Conservation (phyloP, 1,140 invertebrate species). For the Ganaspis sp. region DNA sequence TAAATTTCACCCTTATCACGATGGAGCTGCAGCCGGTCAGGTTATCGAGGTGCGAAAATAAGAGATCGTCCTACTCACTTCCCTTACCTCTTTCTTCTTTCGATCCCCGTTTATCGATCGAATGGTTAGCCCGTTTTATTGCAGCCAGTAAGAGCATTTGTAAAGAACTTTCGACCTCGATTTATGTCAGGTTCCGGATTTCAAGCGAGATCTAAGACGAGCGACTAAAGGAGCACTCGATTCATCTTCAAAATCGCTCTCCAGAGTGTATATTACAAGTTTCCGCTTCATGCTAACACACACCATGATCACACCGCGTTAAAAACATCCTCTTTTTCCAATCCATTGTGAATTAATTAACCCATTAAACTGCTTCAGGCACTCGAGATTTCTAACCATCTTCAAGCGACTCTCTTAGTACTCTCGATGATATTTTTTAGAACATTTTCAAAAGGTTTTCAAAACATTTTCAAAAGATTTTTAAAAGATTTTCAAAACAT, state of each 20-base stretch:
- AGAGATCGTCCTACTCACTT: constrained; percentile 52
- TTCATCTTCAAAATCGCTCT: constrained; percentile 19
- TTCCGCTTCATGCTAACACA: neutral
- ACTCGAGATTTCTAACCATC: neutral
- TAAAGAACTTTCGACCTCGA: constrained; percentile 28
- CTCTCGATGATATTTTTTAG: too few relatives aligned
- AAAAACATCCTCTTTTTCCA: neutral
- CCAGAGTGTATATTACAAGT: neutral
- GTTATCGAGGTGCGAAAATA: constrained; percentile 63
- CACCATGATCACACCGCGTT: neutral
- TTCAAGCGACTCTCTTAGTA: too few relatives aligned
- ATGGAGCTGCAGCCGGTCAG: constrained; percentile 52
- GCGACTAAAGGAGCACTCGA: constrained; percentile 17
- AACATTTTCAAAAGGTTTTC: too few relatives aligned
- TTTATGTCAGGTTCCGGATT: constrained; percentile 19
- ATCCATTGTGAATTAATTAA: too few relatives aligned
- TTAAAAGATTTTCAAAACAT: too few relatives aligned
- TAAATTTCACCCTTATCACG: constrained; percentile 72
- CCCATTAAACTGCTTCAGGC: too few relatives aligned
- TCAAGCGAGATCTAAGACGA: constrained; percentile 18
- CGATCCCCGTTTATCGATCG: constrained; percentile 21
- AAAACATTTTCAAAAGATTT: too few relatives aligned
- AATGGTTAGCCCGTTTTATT: constrained; percentile 22
- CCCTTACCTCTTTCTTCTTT: constrained; percentile 25
- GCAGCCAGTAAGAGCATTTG: constrained; percentile 18